These are phyloP conservation scores for Gasterosteus aculeatus DNA, from an alignment of 2,113 vertebrate genomes.

Conservation along the genomic window DNA sequence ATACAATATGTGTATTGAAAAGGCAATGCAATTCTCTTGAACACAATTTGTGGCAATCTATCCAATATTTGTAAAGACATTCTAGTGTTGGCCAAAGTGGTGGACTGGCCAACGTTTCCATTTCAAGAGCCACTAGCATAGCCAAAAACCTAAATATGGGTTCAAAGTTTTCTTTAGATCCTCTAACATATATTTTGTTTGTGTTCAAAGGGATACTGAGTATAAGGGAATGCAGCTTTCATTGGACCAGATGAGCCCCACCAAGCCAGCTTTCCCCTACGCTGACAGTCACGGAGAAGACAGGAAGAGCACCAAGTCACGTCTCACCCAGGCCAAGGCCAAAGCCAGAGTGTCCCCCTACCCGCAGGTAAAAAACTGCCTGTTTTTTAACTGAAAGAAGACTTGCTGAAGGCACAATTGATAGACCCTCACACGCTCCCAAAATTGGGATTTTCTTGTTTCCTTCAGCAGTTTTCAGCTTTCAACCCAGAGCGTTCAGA, in stretches of 20 bases:
- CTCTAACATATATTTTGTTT: constrained; percentile 40
- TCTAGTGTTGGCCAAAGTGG: neutral
- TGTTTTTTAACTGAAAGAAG: constrained; percentile 13
- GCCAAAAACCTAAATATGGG: constrained; percentile 19
- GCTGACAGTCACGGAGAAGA: constrained; percentile 86
- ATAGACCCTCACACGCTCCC: neutral
- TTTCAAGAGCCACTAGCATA: neutral
- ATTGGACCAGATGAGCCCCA: constrained; percentile 94
- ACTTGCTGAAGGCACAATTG: neutral
- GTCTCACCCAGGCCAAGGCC: constrained; percentile 87
- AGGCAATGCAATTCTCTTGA: neutral
- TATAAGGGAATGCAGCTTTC: constrained; percentile 98
- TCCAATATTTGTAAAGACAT: neutral
- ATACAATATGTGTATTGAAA: neutral
- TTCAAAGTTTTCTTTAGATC: constrained; percentile 3
- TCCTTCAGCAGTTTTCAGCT: constrained; percentile 88
- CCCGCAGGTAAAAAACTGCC: constrained; percentile 87
- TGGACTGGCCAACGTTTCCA: neutral
- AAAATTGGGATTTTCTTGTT: constrained; percentile 20
- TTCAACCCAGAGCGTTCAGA: constrained; percentile 95
- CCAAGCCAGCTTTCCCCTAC: constrained; percentile 92
- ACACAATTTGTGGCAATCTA: neutral
- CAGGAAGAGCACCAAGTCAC: constrained; percentile 90
- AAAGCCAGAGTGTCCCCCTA: constrained; percentile 96
- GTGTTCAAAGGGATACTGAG: constrained; percentile 89